A percentile compares a stretch with the other conserved stretches of the same genome.
Evolutionary conservation across 2,113 vertebrate species (phyloP).

Genomic region (Cyprinodon tularosa): DNA sequence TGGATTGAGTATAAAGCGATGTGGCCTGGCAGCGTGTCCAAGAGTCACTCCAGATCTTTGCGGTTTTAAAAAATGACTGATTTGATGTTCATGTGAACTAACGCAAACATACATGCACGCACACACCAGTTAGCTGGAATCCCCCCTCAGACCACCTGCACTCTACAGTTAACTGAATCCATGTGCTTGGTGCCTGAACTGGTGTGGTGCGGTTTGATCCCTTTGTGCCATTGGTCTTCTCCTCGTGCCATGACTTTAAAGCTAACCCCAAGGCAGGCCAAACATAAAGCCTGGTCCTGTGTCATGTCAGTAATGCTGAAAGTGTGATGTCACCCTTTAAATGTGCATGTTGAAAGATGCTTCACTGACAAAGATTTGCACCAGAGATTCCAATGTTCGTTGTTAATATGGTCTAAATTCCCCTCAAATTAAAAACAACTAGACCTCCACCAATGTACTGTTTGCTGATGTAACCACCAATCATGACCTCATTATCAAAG

Average conservation of each 20-base stretch:
- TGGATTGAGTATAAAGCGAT: background rate
- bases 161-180: conserved; percentile 76
- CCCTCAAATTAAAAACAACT: too few relatives aligned
- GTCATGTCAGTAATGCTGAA: conserved; percentile 13
- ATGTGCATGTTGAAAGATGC: background rate
- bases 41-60: conserved; percentile 1
- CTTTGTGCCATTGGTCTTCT: conserved; percentile 56
- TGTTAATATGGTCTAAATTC: background rate
- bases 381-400: background rate
- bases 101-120: conserved; percentile 19
- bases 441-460: background rate
- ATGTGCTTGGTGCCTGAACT: conserved; percentile 67
- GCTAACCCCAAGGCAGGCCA: conserved; percentile 44
- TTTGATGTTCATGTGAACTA: conserved; percentile 11
- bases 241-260: conserved; percentile 57
- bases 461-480: background rate
- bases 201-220: conserved; percentile 57
- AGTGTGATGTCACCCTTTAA: background rate
- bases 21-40: conserved; percentile 8
- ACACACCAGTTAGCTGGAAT: conserved; percentile 58
- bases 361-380: conserved; percentile 23
- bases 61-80: conserved; percentile 24
- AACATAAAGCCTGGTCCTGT: conserved; percentile 14
- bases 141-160: conserved; percentile 75
- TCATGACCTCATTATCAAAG: background rate